Base-by-base conservation (phyloP, 2,888 invertebrate species). In the Caenorhabditis panamensis region DNA sequence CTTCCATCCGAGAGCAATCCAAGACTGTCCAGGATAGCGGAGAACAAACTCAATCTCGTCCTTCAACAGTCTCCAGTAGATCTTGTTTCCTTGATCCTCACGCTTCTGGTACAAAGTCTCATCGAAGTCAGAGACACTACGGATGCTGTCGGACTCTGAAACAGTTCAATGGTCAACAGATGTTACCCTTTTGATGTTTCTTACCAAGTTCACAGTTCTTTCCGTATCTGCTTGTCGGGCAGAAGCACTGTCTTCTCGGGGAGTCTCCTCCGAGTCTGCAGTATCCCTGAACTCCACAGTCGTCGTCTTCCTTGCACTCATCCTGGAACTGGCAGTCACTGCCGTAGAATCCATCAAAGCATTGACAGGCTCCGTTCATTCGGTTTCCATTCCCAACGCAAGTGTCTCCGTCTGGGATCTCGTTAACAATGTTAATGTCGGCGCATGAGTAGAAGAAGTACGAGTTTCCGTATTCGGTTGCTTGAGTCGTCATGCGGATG, bases 371-470 rank as follows among this genome's bases (percentile, higher is more conserved):
- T 61, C 89, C 90, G 58, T 88, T 86, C 16, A 64, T 62, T 26
- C 83, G 81, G 6, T 75, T 82, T 18, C 97, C 97, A 90, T 95
- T 94, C 1, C 95, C 94, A 62, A 95, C 95, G 91, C 97, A 97
- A 1, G 94, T 94, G 92, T 96, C 96, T 83, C 94, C 94, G 92
- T 94, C 96, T 26, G 88, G 87, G 18, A 87, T 81, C 11, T 76
- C 83, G 44, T 82, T 82, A 24, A 86, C 75, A 61, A 87, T 86
- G 64, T 85, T 77, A 41, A 97, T 95, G 92, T 97, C 97, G 2
- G 96, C 95, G 91, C 97, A 97, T 0, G 96, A 96, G 96, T 96
- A 96, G 93, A 97, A 97, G 82, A 94, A 93, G 92, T 96, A 97
- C 88, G 93, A 94, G 69, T 93, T 92, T 0, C 94, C 94, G 96